Evolutionary conservation across 2,888 invertebrate species (phyloP), one percentile per base, ranked within the genome.

Genomic region (Phasia obesa): DNA sequence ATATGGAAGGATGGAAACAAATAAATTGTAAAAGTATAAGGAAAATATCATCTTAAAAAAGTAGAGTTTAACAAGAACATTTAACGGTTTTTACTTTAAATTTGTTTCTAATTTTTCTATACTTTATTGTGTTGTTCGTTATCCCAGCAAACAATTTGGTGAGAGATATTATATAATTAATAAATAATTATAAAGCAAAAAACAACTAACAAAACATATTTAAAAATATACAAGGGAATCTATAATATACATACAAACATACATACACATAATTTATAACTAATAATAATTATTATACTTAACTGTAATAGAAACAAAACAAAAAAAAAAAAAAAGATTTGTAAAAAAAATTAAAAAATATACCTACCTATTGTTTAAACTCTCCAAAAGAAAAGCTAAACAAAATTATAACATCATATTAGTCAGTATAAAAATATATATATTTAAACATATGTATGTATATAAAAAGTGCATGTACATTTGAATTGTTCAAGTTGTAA

Each of bases 141-240:
- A 73, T 27, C 79, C 79, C 79, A 79, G 79, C 73, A 79, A 79
- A 79, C 73, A 73, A 67, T 79, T 79, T 73, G 79, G 79, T 73
- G 25, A 79, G 65, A 67, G 44, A 47, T 47, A 27, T 42, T 27
- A 67, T 44, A 23, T 9, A 42, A 31, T 31, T 44, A 53, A 47
- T 19, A 42, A 59, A 25, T 13, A 21, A 47, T 49, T 19, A 57
- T 38, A 21, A 51, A 31, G 11, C 9, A 35, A n/a, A 49, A 59
- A 19, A 59, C 23, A 51, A 38, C 44, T 27, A 47, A 67, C n/a
- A 67, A 76, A 69, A 69, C 76, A 76, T 76, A 76, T 76, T 25
- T 47, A 77, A 76, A 75, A 69, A 31, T 70, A 77, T 77, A 77
- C 77, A 77, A 77, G 77, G 77, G 77, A 77, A 77, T 69, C 57